A percentile compares a stretch with the other conserved stretches of the same genome.
Evolutionary conservation across 2,797 vertebrate genomes (phyloP).

Genomic region (Amazonetta brasiliensis): DNA sequence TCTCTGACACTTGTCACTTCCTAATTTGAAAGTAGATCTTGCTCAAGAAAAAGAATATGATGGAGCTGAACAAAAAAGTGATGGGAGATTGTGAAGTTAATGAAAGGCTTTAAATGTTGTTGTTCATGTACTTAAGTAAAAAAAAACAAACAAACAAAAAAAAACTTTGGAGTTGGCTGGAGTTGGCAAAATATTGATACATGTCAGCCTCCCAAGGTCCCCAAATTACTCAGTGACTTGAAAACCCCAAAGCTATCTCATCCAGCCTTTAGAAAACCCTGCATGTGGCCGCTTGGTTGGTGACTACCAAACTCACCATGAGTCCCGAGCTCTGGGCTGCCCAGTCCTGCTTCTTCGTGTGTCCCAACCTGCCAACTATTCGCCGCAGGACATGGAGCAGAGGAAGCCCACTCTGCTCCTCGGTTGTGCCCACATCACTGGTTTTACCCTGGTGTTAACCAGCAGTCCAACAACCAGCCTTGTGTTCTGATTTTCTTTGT

Average conservation of each 20-base stretch:
- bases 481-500: background rate
- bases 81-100: background rate
- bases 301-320: background rate
- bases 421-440: background rate
- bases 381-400: fast-evolving
- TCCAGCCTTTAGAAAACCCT: background rate
- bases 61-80: background rate
- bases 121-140: background rate
- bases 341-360: background rate
- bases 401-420: background rate
- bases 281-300: background rate
- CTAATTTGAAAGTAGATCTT: background rate
- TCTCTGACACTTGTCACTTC: background rate
- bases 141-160: background rate
- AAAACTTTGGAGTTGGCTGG: background rate
- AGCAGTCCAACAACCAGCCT: background rate
- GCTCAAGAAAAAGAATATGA: background rate
- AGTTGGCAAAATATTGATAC: background rate
- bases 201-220: background rate
- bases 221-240: background rate
- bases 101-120: background rate
- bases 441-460: background rate
- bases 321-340: background rate
- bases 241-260: background rate
- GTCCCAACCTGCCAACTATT: background rate